phyloP scores from a whole-genome alignment of 2,888 invertebrate species.

The Cataglyphis altisquamis region DNA sequence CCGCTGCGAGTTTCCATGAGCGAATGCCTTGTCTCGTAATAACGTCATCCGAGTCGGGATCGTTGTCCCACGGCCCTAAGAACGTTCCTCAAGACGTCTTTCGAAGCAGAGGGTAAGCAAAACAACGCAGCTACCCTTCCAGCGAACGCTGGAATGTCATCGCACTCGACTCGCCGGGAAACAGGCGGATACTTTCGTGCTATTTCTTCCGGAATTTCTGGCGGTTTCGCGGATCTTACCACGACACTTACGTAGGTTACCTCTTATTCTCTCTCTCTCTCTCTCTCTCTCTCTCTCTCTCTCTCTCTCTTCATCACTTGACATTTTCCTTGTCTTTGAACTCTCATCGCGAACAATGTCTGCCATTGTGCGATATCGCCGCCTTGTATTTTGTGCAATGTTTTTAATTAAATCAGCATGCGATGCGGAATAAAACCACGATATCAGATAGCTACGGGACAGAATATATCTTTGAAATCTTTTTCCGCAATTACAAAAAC shows the following conservation, averaged over 20 bases:
- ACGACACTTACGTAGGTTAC: conserved; percentile 24
- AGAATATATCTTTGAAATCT: neutral
- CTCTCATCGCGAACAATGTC: conserved; percentile 1
- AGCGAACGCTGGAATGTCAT: conserved; percentile 54
- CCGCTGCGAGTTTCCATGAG: conserved; percentile 18
- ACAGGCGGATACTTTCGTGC: conserved; percentile 49
- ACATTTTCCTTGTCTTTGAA: conserved; percentile 14
- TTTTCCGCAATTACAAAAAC: neutral
- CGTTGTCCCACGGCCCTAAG: conserved; percentile 31
- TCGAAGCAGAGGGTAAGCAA: conserved; percentile 30
- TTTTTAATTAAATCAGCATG: neutral
- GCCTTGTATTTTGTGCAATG: neutral
- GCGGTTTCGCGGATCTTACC: conserved; percentile 38
- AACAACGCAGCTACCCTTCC: conserved; percentile 33
- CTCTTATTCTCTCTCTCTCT: neutral
- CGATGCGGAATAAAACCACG: neutral
- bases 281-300: neutral
- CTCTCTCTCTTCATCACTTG: neutral
- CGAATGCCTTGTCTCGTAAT: conserved; percentile 38
- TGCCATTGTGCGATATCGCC: neutral
- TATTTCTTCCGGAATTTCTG: conserved; percentile 57
- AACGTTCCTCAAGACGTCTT: conserved; percentile 22
- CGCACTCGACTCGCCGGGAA: conserved; percentile 47
- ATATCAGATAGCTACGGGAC: neutral
- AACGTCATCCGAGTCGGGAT: conserved; percentile 46